Evolutionary conservation across 2,797 vertebrate genomes (phyloP).

Genomic region (Chanos chanos): DNA sequence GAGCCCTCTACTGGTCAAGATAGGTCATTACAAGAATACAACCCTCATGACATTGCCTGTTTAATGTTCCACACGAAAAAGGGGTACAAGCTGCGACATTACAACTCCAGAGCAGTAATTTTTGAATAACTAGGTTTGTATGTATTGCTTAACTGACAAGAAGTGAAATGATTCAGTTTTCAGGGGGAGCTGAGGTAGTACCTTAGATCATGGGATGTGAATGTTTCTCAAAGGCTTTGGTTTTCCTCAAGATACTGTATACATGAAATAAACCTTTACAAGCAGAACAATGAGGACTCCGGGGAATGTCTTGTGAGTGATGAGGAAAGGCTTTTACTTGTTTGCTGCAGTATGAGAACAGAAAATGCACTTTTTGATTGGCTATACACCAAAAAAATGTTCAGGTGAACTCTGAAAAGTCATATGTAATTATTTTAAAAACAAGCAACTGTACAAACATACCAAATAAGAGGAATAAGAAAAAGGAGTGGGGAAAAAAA

Average conservation of each 20-base stretch:
- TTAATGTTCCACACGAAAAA: too few relatives aligned
- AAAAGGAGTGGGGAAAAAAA: conserved; percentile 39
- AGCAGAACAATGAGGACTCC: too few relatives aligned
- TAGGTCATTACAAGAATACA: neutral
- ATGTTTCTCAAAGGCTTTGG: too few relatives aligned
- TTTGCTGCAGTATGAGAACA: conserved; percentile 36
- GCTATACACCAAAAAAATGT: conserved; percentile 44
- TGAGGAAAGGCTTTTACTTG: conserved; percentile 64
- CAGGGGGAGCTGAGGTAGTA: too few relatives aligned
- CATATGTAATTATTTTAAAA: conserved; percentile 43
- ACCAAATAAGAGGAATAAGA: conserved; percentile 46
- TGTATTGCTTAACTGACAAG: too few relatives aligned
- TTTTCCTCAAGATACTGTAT: too few relatives aligned
- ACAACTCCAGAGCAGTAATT: too few relatives aligned
- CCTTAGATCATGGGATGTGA: too few relatives aligned
- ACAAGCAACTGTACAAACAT: conserved; percentile 40
- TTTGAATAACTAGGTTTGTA: too few relatives aligned
- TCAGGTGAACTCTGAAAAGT: conserved; percentile 39
- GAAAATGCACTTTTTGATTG: conserved; percentile 50
- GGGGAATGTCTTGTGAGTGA: conserved; percentile 14
- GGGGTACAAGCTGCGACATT: too few relatives aligned
- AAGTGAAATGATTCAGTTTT: too few relatives aligned
- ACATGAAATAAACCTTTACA: neutral
- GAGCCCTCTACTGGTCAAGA: conserved; percentile 31
- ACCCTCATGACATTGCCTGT: neutral